Evolutionary conservation across 2,113 vertebrate genomes (phyloP), one percentile per base, ranked within the genome.

Genomic region (Castor canadensis): DNA sequence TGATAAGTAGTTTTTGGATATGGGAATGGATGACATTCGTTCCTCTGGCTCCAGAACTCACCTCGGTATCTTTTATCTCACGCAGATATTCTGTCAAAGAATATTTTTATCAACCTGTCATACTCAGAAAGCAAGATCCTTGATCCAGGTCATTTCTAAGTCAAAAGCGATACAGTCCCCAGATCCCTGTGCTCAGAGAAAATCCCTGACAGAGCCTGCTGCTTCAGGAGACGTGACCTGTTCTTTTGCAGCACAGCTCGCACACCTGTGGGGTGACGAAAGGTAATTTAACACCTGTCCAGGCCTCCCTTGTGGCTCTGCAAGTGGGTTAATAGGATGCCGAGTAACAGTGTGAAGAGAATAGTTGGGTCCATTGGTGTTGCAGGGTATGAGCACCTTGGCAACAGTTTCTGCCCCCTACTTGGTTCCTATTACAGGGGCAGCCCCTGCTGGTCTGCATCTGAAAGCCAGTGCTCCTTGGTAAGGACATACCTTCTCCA

Each of bases 101-200:
- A 94, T 96, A 92, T 95, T 95, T 97, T 95, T 94, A 91, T 95
- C 96, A 87, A 73, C 80, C 58, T 96, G 87, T 87, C 91, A 72
- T 91, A 77, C 93, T 96, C 87, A 87, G 96, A 82, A 96, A 95
- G 82, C 91, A 4, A 30, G 76, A 86, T 54, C 88, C 94, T 94
- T 96, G 94, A 97, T 97, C 94, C 94, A 89, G 91, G 95, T 95
- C 96, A 94, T 97, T 97, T 95, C 88, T 93, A 93, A 97, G 97
- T 92, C 94, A 91, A 87, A 95, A 96, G 93, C 24, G 91, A 95
- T 94, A 66, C 0, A 82, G 81, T 94, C 84, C 96, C 91, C 64
- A 54, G 88, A 95, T 95, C 86, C 89, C 47, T 9, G 72, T 20
- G 88, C 88, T 96, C 95, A 84, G 91, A 95, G 85, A 75, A 82